Conservation (phyloP, 2,113 vertebrate genomes). For the Brachyhypopomus gauderio region DNA sequence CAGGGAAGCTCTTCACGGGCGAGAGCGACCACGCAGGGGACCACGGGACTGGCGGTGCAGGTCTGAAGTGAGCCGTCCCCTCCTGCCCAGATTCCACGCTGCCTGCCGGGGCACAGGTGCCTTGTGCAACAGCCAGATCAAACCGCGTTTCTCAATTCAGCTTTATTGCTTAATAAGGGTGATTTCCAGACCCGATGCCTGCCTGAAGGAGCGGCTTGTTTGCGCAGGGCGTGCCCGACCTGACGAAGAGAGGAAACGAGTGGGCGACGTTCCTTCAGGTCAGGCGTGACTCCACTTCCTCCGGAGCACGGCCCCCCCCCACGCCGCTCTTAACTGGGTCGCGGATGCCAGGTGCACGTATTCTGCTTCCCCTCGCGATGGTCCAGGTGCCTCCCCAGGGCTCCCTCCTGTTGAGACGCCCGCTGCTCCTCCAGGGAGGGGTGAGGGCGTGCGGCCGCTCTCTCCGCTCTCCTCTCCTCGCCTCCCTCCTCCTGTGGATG, state of each 20-base stretch:
- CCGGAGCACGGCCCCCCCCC: conserved; percentile 43
- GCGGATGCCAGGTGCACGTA: conserved; percentile 37
- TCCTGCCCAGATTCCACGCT: not conserved
- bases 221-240: conserved; percentile 17
- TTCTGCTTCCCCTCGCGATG: conserved; percentile 54
- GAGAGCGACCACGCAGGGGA: no score
- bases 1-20: no score
- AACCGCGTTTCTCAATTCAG: not conserved
- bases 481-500: conserved; percentile 35
- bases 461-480: conserved; percentile 17
- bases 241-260: conserved; percentile 29
- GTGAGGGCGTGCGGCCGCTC: not conserved
- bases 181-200: conserved; percentile 9
- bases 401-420: not conserved
- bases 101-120: not conserved
- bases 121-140: conserved; percentile 1
- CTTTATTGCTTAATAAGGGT: not conserved
- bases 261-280: conserved; percentile 26
- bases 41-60: not conserved
- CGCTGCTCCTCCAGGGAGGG: not conserved
- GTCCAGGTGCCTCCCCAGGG: conserved; percentile 44
- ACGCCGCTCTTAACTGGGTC: conserved; percentile 21
- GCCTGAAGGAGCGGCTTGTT: conserved; percentile 25
- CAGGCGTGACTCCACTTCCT: conserved; percentile 60
- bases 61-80: not conserved